Base-by-base conservation (phyloP, 2,797 vertebrate species). In the Thaleichthys pacificus region DNA sequence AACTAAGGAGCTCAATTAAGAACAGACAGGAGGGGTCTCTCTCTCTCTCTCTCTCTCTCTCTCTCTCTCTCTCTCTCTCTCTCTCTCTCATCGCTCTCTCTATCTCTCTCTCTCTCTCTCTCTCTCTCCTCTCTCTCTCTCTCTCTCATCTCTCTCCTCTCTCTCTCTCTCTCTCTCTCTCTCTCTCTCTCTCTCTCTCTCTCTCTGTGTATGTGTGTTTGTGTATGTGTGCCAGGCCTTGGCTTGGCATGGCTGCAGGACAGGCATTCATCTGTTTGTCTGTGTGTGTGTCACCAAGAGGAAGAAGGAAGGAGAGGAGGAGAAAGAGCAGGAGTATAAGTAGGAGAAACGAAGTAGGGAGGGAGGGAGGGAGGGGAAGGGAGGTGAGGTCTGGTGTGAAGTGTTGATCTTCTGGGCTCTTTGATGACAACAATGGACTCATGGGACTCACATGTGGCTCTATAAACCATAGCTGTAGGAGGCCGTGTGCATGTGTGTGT, bases 381-480 rank as follows among this genome's bases (percentile, higher is more conserved):
- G 2, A 42, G 42, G 42, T 42, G 42, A 91, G 97, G 96, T n/a
- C 51, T 56, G 15, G 15, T 56, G 15, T 56, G 51, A 56, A 56
- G 51, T 56, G 51, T 56, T 56, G 19, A 56, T n/a, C 19, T 56
- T 56, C 51, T 56, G 4, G 15, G 19, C 15, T 56, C 51, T 56
- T 17, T 56, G 15, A 56, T 56, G 51, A 56, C 51, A 56, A 56
- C 51, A 56, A 56, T 56, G n/a, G n/a, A n/a, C n/a, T n/a, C n/a
- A n/a, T n/a, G 19, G 6, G 9, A n/a, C 19, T 17, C 51, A 99
- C 96, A 56, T 95, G 95, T 93, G 93, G 93, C 94, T 95, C 94
- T 94, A 94, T 95, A 97, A 96, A 98, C 96, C 97, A 98, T 98
- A 98, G 98, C 96, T 96, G 98, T 98, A 98, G 97, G 94, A 97